A percentile compares a stretch with the other conserved stretches of the same genome.
Conservation (phyloP, 2,113 vertebrate species). For the Labrus mixtus region DNA sequence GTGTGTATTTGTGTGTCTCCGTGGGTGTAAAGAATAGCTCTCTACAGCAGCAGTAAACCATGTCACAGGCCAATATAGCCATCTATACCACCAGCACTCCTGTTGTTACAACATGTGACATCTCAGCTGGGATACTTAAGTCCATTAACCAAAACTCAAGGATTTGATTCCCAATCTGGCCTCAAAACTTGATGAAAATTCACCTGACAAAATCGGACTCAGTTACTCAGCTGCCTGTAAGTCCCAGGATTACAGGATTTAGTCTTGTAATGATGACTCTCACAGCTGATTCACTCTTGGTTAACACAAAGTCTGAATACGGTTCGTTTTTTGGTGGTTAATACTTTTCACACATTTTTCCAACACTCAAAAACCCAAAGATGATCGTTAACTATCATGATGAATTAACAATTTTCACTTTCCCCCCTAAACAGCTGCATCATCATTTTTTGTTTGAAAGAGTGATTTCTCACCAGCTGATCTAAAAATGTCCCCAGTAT, state of each 20-base stretch:
- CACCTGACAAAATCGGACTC: neutral
- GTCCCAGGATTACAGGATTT: neutral
- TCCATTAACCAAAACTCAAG: slow-evolving; percentile 16
- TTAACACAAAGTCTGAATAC: no score
- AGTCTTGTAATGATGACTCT: neutral
- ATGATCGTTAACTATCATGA: no score
- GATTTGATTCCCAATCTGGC: slow-evolving; percentile 13
- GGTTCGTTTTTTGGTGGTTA: no score
- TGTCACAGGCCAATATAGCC: slow-evolving; percentile 52
- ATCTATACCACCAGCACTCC: slow-evolving; percentile 19
- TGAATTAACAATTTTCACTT: no score
- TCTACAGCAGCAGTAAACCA: slow-evolving; percentile 55
- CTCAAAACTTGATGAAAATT: neutral
- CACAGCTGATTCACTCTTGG: neutral
- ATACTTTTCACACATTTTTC: no score
- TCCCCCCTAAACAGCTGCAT: no score
- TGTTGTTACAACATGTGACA: slow-evolving; percentile 42
- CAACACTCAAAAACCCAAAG: no score
- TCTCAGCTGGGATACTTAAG: slow-evolving; percentile 27
- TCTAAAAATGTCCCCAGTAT: no score
- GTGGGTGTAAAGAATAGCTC: slow-evolving; percentile 41
- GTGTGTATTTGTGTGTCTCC: slow-evolving; percentile 23
- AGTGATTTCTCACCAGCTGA: no score
- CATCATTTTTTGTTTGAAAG: no score
- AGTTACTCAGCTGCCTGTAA: neutral